Base-by-base conservation (phyloP, 2,888 invertebrate genomes). In the Sycophila texana region DNA sequence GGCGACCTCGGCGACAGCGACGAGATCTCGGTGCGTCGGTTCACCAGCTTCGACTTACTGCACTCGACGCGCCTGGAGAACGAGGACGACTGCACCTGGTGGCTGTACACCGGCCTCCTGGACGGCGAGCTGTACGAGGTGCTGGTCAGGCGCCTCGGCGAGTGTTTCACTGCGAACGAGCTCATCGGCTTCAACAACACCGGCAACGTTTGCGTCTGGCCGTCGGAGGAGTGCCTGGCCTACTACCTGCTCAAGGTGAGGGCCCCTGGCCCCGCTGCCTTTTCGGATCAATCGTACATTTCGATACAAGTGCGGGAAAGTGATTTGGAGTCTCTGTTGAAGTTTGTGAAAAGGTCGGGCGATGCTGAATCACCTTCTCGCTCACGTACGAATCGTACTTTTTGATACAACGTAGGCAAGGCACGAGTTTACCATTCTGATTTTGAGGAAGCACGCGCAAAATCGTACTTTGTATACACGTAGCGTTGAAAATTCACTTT, bases 151-250 rank as follows among this genome's bases (percentile, higher is more conserved):
- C 93, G 93, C 83, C 89, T 93, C 70, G 92, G 92, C 78, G 92
- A 93, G 75, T 93, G 91, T 58, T 92, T 95, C 86, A 94, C 94
- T 0, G 94, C 94, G 20, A 93, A 92, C 85, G 94, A 95, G 85
- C 91, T 95, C 66, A 94, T 94, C 92, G 95, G 95, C n/a, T 95
- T 95, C 90, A 95, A 96, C 86, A 95, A 95, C 85, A 95, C 95
- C 0, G 95, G 95, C 63, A 96, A 95, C 89, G 93, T 96, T 10
- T 95, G 95, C 89, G 94, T 95, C 5, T 95, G 95, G 95, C 95
- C 95, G 16, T 95, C 95, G 0, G 95, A 95, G 89, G 95, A 95
- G 89, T 94, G 95, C 4, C 89, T 96, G 68, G 93, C 94, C 3
- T 94, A 94, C 84, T 94, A 94, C 86, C 91, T 93, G 63, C 91